phyloP scores from a whole-genome alignment of 2,888 invertebrate genomes.

The Nycteola revayana region DNA sequence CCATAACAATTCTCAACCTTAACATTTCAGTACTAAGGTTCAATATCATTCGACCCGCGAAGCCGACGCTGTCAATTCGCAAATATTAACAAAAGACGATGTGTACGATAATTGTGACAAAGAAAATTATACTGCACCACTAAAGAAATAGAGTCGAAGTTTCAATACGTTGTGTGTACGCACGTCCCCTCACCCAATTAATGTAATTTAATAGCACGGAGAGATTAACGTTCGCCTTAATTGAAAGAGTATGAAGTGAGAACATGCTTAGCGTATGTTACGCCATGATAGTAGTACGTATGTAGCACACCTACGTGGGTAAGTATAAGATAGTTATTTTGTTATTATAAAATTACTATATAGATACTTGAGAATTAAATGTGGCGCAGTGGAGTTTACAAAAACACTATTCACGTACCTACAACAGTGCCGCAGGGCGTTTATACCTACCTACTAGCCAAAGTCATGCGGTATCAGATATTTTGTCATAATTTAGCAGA shows the following conservation, averaged over 20 bases:
- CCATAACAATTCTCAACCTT: conserved; percentile 30
- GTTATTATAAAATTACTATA: too few species aligned
- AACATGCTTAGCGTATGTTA: conserved; percentile 22
- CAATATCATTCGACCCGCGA: conserved; percentile 27
- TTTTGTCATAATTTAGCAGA: too few species aligned
- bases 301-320: too few species aligned
- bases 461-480: too few species aligned
- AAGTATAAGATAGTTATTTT: too few species aligned
- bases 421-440: too few species aligned
- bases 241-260: conserved; percentile 66
- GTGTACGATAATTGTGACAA: conserved; percentile 24
- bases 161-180: conserved; percentile 30
- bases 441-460: too few species aligned
- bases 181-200: conserved; percentile 71
- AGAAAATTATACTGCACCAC: conserved; percentile 41
- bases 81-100: conserved; percentile 66
- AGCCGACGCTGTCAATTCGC: conserved; percentile 57
- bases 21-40: conserved; percentile 30
- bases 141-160: conserved; percentile 30
- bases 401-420: too few species aligned
- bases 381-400: too few species aligned
- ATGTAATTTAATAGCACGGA: conserved; percentile 77
- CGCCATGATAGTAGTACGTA: too few species aligned
- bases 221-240: conserved; percentile 73
- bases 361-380: too few species aligned